Conservation (phyloP, 2,113 vertebrate species). For the Solea solea region DNA sequence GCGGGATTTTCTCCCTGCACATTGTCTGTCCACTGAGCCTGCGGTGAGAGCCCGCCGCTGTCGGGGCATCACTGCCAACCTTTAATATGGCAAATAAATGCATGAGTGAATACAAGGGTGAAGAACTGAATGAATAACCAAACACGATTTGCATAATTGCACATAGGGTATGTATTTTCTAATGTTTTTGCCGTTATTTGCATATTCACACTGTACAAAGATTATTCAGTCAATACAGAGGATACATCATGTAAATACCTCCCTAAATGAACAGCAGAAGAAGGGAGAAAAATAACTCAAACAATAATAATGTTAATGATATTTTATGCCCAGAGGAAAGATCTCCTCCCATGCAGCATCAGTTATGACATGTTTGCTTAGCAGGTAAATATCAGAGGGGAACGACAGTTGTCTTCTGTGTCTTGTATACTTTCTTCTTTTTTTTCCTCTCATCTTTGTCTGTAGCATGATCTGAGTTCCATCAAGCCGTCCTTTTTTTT, state of each 20-base stretch:
- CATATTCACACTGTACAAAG: slow-evolving; percentile 80
- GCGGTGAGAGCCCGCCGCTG: slow-evolving; percentile 65
- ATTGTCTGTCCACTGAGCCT: slow-evolving; percentile 70
- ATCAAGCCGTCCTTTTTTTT: slow-evolving; percentile 56
- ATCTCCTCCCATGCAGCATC: slow-evolving; percentile 61
- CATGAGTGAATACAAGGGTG: slow-evolving; percentile 79
- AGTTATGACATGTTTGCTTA: slow-evolving; percentile 66
- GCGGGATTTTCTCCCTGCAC: slow-evolving; percentile 47
- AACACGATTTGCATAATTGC: slow-evolving; percentile 83
- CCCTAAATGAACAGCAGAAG: slow-evolving; percentile 69
- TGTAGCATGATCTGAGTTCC: slow-evolving; percentile 56
- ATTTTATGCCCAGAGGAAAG: slow-evolving; percentile 73
- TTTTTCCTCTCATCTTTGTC: slow-evolving; percentile 21
- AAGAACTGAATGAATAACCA: slow-evolving; percentile 83
- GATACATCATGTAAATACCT: slow-evolving; percentile 81
- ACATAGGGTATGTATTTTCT: slow-evolving; percentile 78
- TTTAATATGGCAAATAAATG: slow-evolving; percentile 83
- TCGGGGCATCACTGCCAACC: slow-evolving; percentile 61
- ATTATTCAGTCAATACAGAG: slow-evolving; percentile 80
- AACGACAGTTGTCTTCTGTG: slow-evolving; percentile 27
- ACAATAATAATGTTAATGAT: slow-evolving; percentile 82
- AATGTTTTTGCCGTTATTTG: slow-evolving; percentile 76
- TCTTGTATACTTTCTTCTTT: slow-evolving; percentile 17
- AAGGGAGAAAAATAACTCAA: slow-evolving; percentile 59
- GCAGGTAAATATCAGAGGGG: slow-evolving; percentile 60